Evolutionary conservation across 2,113 vertebrate species (phyloP).

Genomic region (Tonatia bakeri): DNA sequence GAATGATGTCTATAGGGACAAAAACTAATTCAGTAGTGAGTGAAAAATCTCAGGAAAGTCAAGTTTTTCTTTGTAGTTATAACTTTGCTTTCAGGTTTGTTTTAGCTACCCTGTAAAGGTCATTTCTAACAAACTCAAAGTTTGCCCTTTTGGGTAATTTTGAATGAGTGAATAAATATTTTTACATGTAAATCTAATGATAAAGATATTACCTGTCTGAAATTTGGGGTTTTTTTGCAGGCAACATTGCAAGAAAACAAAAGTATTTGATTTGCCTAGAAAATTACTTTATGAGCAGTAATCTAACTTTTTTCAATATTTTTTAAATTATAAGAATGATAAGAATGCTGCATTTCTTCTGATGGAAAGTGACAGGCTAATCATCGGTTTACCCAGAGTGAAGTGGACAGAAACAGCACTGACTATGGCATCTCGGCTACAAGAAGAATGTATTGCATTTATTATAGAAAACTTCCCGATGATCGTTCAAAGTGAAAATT

Average conservation of each 20-base stretch:
- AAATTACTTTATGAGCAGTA: slow-evolving; percentile 40
- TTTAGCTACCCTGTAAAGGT: slow-evolving; percentile 8
- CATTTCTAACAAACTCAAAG: not conserved
- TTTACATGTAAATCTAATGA: not conserved
- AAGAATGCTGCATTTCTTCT: slow-evolving; percentile 87
- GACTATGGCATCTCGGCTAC: slow-evolving; percentile 85
- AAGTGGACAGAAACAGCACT: slow-evolving; percentile 91
- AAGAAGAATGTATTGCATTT: slow-evolving; percentile 86
- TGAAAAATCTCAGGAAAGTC: not conserved
- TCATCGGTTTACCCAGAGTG: slow-evolving; percentile 90
- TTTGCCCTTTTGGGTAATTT: slow-evolving; percentile 32
- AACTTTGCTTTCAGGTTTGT: slow-evolving; percentile 19
- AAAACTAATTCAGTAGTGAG: not conserved
- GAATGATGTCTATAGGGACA: not conserved
- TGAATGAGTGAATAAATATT: not conserved
- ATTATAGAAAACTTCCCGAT: slow-evolving; percentile 86
- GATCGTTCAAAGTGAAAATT: slow-evolving; percentile 85
- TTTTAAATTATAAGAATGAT: slow-evolving; percentile 82
- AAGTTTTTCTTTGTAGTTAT: slow-evolving; percentile 1
- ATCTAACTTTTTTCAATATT: slow-evolving; percentile 52
- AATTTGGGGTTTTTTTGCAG: not conserved
- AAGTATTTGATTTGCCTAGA: slow-evolving; percentile 72
- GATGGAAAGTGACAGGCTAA: slow-evolving; percentile 89
- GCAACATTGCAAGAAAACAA: slow-evolving; percentile 7
- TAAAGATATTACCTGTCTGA: not conserved